phyloP scores from a whole-genome alignment of 1,140 invertebrate genomes.

The Cardiocondyla obscurior region DNA sequence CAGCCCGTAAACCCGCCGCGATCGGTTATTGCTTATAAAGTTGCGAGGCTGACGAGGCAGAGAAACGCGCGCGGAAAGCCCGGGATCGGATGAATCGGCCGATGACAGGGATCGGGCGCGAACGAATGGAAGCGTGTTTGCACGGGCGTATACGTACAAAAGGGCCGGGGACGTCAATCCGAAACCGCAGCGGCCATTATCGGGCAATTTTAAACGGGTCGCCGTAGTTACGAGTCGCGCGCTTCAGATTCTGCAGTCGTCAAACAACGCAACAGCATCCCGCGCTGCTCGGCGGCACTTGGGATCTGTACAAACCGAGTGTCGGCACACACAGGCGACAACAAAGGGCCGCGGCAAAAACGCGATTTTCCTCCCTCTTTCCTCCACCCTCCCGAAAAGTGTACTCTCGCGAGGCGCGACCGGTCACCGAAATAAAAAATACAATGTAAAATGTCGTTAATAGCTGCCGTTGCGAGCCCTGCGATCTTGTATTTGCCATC shows the following conservation, averaged over 20 bases:
- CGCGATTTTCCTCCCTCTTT: too few relatives aligned
- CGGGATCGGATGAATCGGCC: slow-evolving; percentile 49
- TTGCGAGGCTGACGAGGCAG: slow-evolving; percentile 62
- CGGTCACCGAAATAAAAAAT: neutral
- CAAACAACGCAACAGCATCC: slow-evolving; percentile 54
- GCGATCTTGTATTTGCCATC: neutral
- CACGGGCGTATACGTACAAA: slow-evolving; percentile 58
- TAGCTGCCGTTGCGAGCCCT: neutral
- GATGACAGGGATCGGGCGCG: slow-evolving; percentile 61
- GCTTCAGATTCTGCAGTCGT: slow-evolving; percentile 47
- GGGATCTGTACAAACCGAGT: slow-evolving; percentile 34
- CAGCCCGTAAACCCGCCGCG: slow-evolving; percentile 58
- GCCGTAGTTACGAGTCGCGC: slow-evolving; percentile 54
- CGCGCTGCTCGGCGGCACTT: neutral
- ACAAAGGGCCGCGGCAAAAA: slow-evolving; percentile 35
- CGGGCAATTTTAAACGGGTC: slow-evolving; percentile 64
- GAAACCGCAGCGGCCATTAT: slow-evolving; percentile 65
- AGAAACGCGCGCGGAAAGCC: slow-evolving; percentile 45
- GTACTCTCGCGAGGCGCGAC: neutral
- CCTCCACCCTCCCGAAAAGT: too few relatives aligned
- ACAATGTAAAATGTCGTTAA: neutral
- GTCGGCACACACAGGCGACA: slow-evolving; percentile 21
- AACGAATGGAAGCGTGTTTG: slow-evolving; percentile 64
- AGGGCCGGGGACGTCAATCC: slow-evolving; percentile 62
- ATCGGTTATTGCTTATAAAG: slow-evolving; percentile 74